Evolutionary conservation across 1,140 invertebrate species (phyloP), one percentile per base, ranked within the genome.

Genomic region (Rhyzopertha dominica): DNA sequence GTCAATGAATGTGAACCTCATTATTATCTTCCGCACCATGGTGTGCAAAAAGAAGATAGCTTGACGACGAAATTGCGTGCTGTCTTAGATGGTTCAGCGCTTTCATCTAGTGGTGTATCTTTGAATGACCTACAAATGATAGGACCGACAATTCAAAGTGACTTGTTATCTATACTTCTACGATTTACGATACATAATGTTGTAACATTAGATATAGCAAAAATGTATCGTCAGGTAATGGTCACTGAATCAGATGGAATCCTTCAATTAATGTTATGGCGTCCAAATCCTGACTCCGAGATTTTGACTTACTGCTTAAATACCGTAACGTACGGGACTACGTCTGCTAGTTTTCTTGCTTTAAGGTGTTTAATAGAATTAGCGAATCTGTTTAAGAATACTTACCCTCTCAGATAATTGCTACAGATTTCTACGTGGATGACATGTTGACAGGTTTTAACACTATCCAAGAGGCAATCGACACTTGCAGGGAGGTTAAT

Each of bases 1-100:
- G n/a, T n/a, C n/a, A n/a, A n/a, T n/a, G n/a, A n/a, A n/a, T n/a
- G n/a, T n/a, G n/a, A n/a, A n/a, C n/a, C n/a, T n/a, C n/a, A n/a
- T n/a, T 59, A 50, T 41, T 73, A 69, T 53, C 38, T 73, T 4
- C 67, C 70, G 2, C 71, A 74, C 56, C 69, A 70, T 31, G 51
- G 49, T 1, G 65, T 74, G 0, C 17, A 67, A 1, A 54, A 56
- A 9, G 54, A 59, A 24, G 36, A 57, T 1, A 54, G 49, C 16
- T 43, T 31, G 0, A 53, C 49, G n/a, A 53, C 50, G 12, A 50
- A 46, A 31, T 9, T 46, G 14, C 12, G 47, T 22, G 28, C 51
- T 28, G 53, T 53, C 24, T 56, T 53, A 12, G 43, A 53, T 23
- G 49, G 26, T 28, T 43, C 22, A 8, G 19, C 31, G 5, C 30